Conservation (phyloP, 2,888 invertebrate genomes). For the Agrochola macilenta region DNA sequence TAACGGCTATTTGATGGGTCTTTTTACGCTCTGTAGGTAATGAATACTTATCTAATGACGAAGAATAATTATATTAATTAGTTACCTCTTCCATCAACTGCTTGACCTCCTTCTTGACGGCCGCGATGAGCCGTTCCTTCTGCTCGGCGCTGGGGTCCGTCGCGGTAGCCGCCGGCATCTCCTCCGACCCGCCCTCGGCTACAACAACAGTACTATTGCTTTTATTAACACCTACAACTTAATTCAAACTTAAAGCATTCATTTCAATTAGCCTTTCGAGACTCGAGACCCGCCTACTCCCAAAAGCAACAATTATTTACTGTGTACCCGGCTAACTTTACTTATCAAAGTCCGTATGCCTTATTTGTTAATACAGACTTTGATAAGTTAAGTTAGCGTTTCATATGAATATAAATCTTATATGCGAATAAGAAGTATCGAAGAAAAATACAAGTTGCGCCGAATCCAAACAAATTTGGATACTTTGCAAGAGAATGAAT, state of each 20-base stretch:
- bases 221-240: slow-evolving; percentile 46
- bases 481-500: neutral
- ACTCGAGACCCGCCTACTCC: neutral
- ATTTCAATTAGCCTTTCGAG: slow-evolving; percentile 4
- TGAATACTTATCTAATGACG: neutral
- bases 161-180: slow-evolving; percentile 81
- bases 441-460: neutral
- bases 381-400: neutral
- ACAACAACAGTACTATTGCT: slow-evolving; percentile 60
- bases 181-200: slow-evolving; percentile 83
- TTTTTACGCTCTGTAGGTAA: neutral
- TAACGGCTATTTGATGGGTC: neutral
- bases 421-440: neutral
- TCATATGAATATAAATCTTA: neutral
- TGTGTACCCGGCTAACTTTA: neutral
- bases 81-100: slow-evolving; percentile 97
- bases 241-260: neutral
- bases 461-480: too few species aligned
- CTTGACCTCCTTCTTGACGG: slow-evolving; percentile 97
- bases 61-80: neutral
- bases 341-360: neutral
- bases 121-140: slow-evolving; percentile 94
- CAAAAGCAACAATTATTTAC: neutral
- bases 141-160: slow-evolving; percentile 89
- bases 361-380: neutral